These are phyloP conservation scores for Cladopsammia gracilis DNA, from an alignment of 64 coral and sea anemone genomes.

Conservation along the genomic window DNA sequence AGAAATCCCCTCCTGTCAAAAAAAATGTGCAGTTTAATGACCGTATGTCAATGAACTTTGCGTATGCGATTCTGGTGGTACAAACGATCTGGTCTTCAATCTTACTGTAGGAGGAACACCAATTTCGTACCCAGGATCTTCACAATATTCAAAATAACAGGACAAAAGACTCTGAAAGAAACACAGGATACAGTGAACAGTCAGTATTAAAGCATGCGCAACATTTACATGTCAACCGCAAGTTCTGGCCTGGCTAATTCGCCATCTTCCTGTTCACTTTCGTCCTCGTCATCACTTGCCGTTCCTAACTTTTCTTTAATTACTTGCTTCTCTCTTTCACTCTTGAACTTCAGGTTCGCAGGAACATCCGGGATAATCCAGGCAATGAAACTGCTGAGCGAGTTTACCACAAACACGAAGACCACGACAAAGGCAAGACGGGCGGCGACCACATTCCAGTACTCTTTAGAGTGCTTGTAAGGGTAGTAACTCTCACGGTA, in stretches of 20 bases:
- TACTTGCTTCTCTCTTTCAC: conserved; percentile 76
- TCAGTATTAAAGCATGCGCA: no score
- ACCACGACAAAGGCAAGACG: conserved; percentile 91
- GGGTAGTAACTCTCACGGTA: conserved; percentile 65
- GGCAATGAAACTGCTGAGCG: conserved; percentile 79
- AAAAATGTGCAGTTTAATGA: no score
- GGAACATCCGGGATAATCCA: conserved; percentile 89
- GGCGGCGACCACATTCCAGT: conserved; percentile 87
- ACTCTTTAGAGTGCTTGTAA: conserved; percentile 68
- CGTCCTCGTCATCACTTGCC: conserved; percentile 18
- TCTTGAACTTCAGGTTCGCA: conserved; percentile 56
- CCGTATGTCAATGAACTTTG: no score
- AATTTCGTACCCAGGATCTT: no score
- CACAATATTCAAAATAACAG: no score
- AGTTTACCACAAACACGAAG: conserved; percentile 82
- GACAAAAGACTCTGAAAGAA: no score
- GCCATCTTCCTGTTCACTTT: neutral
- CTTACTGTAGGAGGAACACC: no score
- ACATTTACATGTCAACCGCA: neutral
- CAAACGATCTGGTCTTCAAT: no score
- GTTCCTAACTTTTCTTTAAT: conserved; percentile 32
- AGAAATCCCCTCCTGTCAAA: no score
- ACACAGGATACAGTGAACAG: no score
- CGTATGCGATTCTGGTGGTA: no score
- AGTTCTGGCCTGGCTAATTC: neutral